Conservation (phyloP, 2,888 invertebrate genomes). For the Arge pagana region DNA sequence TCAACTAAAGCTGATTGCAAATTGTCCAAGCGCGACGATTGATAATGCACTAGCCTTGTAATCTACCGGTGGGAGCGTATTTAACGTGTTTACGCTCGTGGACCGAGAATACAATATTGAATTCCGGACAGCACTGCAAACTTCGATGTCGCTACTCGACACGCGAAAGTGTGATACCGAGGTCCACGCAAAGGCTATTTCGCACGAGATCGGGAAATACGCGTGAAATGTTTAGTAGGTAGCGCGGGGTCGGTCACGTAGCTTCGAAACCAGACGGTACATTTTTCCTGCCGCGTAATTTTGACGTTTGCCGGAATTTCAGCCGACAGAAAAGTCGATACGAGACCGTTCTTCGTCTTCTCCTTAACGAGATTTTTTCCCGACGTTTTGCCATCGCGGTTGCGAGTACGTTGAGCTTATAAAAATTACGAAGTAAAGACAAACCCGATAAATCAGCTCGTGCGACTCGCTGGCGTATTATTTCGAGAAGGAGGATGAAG, state of each 20-base stretch:
- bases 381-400: too few relatives aligned
- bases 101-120: background rate
- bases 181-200: background rate
- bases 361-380: too few relatives aligned
- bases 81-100: background rate
- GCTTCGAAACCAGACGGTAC: too few relatives aligned
- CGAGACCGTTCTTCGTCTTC: too few relatives aligned
- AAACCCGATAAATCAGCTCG: too few relatives aligned
- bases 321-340: too few relatives aligned
- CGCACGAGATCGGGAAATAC: constrained; percentile 10
- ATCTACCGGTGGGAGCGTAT: background rate
- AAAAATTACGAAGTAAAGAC: too few relatives aligned
- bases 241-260: constrained; percentile 3
- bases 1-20: constrained; percentile 9
- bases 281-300: too few relatives aligned
- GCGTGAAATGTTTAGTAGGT: background rate
- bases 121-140: background rate
- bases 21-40: background rate
- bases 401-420: too few relatives aligned
- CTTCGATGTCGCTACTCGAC: background rate
- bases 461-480: too few relatives aligned
- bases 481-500: too few relatives aligned
- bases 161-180: constrained; percentile 1
- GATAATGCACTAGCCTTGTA: constrained; percentile 15
- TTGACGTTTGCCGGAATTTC: too few relatives aligned